These are phyloP conservation scores for Salmo trutta DNA, from an alignment of 2,797 vertebrate species.

Conservation along the genomic window DNA sequence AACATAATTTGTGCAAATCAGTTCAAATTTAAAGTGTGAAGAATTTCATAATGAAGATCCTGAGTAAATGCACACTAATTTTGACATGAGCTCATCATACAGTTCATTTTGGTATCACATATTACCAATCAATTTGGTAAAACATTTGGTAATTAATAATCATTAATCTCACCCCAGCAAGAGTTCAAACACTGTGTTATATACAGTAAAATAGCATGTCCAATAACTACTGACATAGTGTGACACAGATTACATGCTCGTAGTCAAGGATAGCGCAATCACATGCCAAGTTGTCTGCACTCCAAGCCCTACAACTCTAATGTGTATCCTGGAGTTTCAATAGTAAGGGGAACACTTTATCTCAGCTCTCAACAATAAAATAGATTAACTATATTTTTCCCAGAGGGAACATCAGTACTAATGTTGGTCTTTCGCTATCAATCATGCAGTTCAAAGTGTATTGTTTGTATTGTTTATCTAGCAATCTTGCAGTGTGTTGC, in stretches of 20 bases:
- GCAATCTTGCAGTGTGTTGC: no score
- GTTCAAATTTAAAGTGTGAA: not conserved
- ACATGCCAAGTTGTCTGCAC: not conserved
- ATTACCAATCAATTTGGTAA: not conserved
- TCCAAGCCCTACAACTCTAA: not conserved
- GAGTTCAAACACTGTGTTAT: not conserved
- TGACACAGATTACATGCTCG: slow-evolving; percentile 13
- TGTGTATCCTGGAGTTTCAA: not conserved
- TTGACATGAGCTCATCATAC: not conserved
- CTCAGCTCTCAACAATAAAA: not conserved
- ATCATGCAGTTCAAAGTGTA: no score
- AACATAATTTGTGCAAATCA: not conserved
- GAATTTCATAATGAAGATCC: not conserved
- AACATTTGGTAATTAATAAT: not conserved
- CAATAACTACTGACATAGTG: not conserved
- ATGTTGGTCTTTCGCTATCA: not conserved
- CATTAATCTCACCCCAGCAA: not conserved
- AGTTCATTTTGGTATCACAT: not conserved
- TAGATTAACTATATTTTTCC: not conserved
- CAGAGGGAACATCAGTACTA: not conserved
- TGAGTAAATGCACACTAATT: not conserved
- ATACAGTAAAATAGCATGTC: not conserved
- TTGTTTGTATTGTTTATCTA: no score
- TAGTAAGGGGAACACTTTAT: not conserved
- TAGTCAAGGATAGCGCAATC: not conserved